Conservation (phyloP, 2,888 invertebrate species). For the Caenorhabditis uteleia region DNA sequence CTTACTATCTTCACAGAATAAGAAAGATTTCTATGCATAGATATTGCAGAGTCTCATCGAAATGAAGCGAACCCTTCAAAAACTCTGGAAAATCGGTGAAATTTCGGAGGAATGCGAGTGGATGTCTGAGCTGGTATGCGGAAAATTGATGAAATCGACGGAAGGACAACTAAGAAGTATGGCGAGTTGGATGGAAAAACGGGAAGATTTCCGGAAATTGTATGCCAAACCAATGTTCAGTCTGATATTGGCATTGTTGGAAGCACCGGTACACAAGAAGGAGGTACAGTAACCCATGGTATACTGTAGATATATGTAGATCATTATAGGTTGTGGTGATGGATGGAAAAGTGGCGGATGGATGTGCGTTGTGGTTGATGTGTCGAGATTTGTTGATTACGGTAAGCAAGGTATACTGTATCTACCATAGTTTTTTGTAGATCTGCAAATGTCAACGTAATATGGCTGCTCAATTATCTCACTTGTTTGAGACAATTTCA, state of each 20-base stretch:
- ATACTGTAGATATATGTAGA: background rate
- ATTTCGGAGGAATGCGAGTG: conserved; percentile 36
- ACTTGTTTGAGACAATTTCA: conserved; percentile 43
- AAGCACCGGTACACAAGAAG: conserved; percentile 31
- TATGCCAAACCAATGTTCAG: conserved; percentile 18
- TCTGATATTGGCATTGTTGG: conserved; percentile 27
- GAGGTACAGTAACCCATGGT: conserved; percentile 2
- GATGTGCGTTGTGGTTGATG: conserved; percentile 37
- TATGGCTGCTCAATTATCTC: conserved; percentile 30
- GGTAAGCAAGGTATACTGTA: background rate
- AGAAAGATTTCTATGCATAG: background rate
- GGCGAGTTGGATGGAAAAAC: conserved; percentile 5
- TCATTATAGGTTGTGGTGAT: conserved; percentile 20
- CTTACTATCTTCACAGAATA: no score
- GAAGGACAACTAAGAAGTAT: conserved; percentile 16
- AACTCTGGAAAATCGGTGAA: conserved; percentile 37
- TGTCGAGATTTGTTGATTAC: conserved; percentile 22
- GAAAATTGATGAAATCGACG: conserved; percentile 11
- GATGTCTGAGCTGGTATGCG: conserved; percentile 29
- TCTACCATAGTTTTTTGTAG: background rate
- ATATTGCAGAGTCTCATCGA: conserved; percentile 24
- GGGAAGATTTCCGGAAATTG: conserved; percentile 8
- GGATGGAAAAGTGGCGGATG: conserved; percentile 43
- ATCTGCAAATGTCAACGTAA: conserved; percentile 10
- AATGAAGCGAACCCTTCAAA: conserved; percentile 37